Conservation (phyloP, 2,797 vertebrate species). For the Urophycis tenuis region DNA sequence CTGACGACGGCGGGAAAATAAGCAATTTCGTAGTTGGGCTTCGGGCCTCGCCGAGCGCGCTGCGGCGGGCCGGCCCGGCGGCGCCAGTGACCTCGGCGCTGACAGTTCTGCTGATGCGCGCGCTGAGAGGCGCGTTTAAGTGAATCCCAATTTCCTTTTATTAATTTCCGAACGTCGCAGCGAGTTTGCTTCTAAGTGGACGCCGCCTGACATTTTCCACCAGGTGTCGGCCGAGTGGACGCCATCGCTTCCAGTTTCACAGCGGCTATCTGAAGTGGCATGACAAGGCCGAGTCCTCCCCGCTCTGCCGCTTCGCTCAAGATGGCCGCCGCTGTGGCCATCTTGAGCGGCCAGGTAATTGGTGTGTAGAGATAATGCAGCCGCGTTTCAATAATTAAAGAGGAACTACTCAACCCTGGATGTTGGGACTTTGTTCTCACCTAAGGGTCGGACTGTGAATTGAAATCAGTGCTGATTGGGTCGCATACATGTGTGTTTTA, state of each 20-base stretch:
- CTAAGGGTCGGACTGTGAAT: neutral
- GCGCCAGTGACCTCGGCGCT: no score
- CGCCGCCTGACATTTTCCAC: slow-evolving; percentile 35
- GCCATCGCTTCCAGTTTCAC: neutral
- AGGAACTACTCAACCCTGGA: no score
- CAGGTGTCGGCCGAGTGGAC: slow-evolving; percentile 29
- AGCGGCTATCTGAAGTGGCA: neutral
- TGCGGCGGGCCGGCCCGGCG: no score
- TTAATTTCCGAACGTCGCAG: slow-evolving; percentile 75
- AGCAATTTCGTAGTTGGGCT: slow-evolving; percentile 67
- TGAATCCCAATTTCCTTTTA: slow-evolving; percentile 80
- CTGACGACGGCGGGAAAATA: slow-evolving; percentile 60
- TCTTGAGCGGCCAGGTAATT: no score
- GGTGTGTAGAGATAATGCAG: no score
- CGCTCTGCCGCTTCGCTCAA: no score
- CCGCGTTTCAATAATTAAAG: neutral
- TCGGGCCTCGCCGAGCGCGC: slow-evolving; percentile 30
- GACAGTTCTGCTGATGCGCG: slow-evolving; percentile 71
- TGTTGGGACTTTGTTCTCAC: neutral
- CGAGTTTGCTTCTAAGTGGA: slow-evolving; percentile 59
- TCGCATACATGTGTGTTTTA: no score
- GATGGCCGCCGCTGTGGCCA: no score
- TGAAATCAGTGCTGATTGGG: no score
- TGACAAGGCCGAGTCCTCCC: no score
- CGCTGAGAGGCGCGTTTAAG: slow-evolving; percentile 70